A percentile compares a stretch with the other conserved stretches of the same genome.
Evolutionary conservation across 2,113 vertebrate species (phyloP).

Genomic region (Otis tarda): DNA sequence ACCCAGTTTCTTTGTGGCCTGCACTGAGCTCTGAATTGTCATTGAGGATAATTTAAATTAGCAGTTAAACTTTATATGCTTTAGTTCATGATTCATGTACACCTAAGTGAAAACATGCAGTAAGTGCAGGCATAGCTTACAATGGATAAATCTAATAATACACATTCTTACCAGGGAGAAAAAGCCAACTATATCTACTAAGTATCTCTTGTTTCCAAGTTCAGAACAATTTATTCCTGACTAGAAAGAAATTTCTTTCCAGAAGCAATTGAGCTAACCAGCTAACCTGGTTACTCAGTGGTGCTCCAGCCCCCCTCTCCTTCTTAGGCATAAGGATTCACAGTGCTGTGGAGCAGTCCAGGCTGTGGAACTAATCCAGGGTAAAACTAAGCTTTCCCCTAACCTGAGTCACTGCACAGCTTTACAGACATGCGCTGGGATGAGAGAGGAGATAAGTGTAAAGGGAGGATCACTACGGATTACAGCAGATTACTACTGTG

Average conservation of each 20-base stretch:
- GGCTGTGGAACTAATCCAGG: background rate
- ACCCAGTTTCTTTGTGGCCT: background rate
- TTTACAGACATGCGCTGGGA: background rate
- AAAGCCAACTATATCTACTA: background rate
- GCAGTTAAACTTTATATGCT: background rate
- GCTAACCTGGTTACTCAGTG: background rate
- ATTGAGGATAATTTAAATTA: background rate
- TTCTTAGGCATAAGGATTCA: background rate
- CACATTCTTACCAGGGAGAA: background rate
- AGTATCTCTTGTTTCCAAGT: background rate
- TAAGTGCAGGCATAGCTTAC: background rate
- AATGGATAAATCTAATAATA: background rate
- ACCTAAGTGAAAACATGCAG: background rate
- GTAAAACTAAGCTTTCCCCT: background rate
- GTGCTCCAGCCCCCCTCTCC: background rate
- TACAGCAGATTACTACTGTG: background rate
- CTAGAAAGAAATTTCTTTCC: background rate
- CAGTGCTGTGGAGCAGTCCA: fast-evolving
- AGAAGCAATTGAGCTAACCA: background rate
- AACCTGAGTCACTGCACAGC: background rate
- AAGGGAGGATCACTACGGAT: fast-evolving
- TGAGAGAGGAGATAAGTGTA: background rate
- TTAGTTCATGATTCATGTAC: background rate
- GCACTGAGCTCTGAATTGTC: background rate
- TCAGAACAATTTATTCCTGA: background rate